A percentile compares a stretch with the other conserved stretches of the same genome.
phyloP scores from a whole-genome alignment of 2,888 invertebrate species.

The Antheraea yamamai region DNA sequence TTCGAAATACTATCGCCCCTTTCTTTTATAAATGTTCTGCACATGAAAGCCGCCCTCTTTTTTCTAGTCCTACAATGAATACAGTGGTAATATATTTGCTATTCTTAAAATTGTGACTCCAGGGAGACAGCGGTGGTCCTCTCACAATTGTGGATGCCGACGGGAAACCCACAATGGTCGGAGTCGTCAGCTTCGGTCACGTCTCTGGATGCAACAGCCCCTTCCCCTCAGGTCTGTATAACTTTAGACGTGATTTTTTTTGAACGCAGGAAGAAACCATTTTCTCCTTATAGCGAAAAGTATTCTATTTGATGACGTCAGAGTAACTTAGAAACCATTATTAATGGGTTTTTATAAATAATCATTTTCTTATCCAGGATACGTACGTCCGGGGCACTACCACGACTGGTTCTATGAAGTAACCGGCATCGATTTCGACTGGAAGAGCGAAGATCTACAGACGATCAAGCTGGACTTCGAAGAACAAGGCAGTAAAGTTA shows the following conservation, averaged over 20 bases:
- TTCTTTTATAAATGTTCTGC: too few relatives aligned
- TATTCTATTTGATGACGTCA: too few relatives aligned
- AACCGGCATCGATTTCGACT: constrained; percentile 67
- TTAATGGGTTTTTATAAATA: not conserved
- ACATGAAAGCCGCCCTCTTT: not conserved
- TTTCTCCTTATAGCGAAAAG: too few relatives aligned
- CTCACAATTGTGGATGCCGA: constrained; percentile 57
- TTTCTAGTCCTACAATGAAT: not conserved
- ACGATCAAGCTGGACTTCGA: constrained; percentile 18
- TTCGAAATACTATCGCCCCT: too few relatives aligned
- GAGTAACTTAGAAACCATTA: too few relatives aligned
- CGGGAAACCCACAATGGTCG: constrained; percentile 59
- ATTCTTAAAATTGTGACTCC: constrained; percentile 18
- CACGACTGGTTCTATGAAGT: constrained; percentile 64
- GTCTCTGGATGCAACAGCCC: constrained; percentile 61
- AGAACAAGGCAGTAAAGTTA: constrained; percentile 17
- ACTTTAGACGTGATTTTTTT: not conserved
- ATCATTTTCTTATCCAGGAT: constrained; percentile 45
- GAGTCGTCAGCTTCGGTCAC: constrained; percentile 68
- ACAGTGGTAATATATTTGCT: not conserved
- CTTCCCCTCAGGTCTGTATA: constrained; percentile 57
- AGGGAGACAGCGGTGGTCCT: constrained; percentile 72
- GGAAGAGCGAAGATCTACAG: constrained; percentile 41
- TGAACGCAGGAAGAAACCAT: not conserved
- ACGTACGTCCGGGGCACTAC: constrained; percentile 70